Evolutionary conservation across 2,888 invertebrate genomes (phyloP).

Genomic region (Phyto melanocephala): DNA sequence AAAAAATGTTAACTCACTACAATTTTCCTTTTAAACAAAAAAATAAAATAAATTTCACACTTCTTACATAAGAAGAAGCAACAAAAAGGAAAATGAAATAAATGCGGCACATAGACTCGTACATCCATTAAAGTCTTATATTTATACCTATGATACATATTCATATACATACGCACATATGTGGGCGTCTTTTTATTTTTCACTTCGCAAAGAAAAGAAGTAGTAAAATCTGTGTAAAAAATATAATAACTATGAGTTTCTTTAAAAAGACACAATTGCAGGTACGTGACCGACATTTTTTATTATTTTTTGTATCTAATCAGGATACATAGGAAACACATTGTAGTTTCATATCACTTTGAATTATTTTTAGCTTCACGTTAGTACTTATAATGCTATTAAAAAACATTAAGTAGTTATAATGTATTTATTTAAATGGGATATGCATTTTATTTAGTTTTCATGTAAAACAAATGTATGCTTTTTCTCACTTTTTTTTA

Average conservation of each 20-base stretch:
- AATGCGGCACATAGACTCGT: neutral
- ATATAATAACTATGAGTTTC: neutral
- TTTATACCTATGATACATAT: no score
- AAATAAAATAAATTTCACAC: constrained; percentile 35
- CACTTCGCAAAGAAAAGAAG: neutral
- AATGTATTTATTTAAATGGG: no score
- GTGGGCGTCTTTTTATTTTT: constrained; percentile 7
- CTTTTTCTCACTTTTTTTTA: no score
- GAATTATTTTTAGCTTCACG: neutral
- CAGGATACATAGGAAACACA: neutral
- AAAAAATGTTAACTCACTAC: constrained; percentile 11
- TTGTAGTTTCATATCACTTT: neutral
- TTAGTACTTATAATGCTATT: no score
- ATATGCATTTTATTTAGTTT: no score
- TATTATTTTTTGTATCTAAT: no score
- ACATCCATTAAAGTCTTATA: no score
- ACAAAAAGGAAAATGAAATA: neutral
- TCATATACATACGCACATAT: neutral
- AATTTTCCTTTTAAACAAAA: constrained; percentile 32
- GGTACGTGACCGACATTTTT: neutral
- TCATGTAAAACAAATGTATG: no score
- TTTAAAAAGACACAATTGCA: neutral
- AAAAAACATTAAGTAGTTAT: no score
- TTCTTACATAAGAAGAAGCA: constrained; percentile 12
- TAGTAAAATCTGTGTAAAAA: neutral